phyloP scores from a whole-genome alignment of 2,797 vertebrate species.

The Crax fasciolata region DNA sequence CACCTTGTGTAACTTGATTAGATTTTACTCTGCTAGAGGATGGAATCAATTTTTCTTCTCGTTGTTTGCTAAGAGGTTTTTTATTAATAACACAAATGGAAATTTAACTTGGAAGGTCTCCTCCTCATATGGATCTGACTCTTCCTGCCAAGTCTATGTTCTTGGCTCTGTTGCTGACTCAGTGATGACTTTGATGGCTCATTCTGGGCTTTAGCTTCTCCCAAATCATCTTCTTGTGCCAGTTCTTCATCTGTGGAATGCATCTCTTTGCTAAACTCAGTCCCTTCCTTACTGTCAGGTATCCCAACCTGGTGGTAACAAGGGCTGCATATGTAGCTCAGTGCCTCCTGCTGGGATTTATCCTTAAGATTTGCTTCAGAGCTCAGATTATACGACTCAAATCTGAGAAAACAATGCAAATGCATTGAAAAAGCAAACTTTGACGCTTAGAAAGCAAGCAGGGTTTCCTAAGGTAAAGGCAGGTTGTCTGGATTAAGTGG shows the following conservation, averaged over 20 bases:
- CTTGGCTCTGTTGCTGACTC: conserved; percentile 19
- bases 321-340: fast-evolving
- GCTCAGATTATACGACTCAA: background rate
- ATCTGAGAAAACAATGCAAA: background rate
- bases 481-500: background rate
- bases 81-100: conserved; percentile 76
- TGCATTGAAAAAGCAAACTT: fast-evolving
- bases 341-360: background rate
- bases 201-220: background rate
- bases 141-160: conserved; percentile 41
- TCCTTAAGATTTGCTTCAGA: background rate
- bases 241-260: background rate
- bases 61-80: conserved; percentile 60
- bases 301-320: fast-evolving
- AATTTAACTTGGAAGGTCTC: conserved; percentile 29
- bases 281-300: fast-evolving
- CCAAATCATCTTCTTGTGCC: background rate
- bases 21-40: conserved; percentile 31
- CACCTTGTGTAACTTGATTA: conserved; percentile 72
- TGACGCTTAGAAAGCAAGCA: background rate
- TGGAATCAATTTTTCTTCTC: conserved; percentile 57
- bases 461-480: background rate
- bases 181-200: conserved; percentile 1
- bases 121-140: background rate
- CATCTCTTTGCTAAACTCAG: background rate